Conservation (phyloP, 2,113 vertebrate genomes). For the Oryzias curvinotus region DNA sequence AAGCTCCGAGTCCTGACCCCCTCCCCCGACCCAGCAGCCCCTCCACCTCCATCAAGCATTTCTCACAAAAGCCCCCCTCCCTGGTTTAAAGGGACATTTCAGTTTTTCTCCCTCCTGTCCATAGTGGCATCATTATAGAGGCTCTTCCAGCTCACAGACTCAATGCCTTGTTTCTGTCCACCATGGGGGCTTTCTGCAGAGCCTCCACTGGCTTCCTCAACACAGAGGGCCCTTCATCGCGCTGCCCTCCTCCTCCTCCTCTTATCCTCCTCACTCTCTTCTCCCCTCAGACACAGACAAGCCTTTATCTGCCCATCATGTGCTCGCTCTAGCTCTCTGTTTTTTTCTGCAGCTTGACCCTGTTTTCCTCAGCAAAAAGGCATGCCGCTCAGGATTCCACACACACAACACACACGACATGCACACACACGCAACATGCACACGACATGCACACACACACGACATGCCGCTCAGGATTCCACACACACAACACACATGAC, state of each 20-base stretch:
- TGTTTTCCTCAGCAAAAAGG: constrained; percentile 50
- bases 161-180: constrained; percentile 61
- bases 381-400: constrained; percentile 49
- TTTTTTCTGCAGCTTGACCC: constrained; percentile 55
- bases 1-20: background rate
- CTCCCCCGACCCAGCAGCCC: background rate
- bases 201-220: constrained; percentile 49
- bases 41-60: constrained; percentile 10
- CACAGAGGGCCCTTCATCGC: constrained; percentile 70
- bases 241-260: constrained; percentile 44
- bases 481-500: constrained; percentile 5
- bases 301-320: constrained; percentile 74
- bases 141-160: constrained; percentile 59
- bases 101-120: constrained; percentile 23
- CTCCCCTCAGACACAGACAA: constrained; percentile 63
- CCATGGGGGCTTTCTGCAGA: constrained; percentile 64
- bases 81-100: constrained; percentile 47
- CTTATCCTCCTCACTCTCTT: constrained; percentile 48
- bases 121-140: constrained; percentile 64
- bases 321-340: constrained; percentile 46
- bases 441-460: constrained; percentile 11
- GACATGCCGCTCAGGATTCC: no score
- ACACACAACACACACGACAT: constrained; percentile 1
- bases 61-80: background rate
- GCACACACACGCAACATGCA: constrained; percentile 4